Conservation (phyloP, 2,113 vertebrate genomes). For the Poicephalus gulielmi region DNA sequence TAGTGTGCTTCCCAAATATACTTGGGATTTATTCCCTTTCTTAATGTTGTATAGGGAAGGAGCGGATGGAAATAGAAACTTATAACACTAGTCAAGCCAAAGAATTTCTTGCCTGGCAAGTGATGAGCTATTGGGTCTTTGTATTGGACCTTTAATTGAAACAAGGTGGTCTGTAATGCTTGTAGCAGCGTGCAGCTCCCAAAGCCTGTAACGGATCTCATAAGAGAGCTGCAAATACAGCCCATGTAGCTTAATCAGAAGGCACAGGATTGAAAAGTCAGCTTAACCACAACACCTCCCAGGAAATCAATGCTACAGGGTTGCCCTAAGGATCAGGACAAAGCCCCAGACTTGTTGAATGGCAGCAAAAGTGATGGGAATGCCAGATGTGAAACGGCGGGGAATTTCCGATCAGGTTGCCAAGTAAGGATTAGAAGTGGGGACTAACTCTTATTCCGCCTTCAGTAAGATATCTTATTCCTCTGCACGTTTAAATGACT, state of each 20-base stretch:
- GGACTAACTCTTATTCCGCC: background rate
- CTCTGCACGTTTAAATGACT: background rate
- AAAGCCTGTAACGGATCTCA: background rate
- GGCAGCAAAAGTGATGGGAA: background rate
- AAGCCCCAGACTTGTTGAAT: background rate
- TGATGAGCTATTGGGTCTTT: background rate
- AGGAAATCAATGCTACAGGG: accelerated
- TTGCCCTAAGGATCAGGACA: accelerated
- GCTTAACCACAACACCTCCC: background rate
- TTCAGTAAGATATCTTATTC: background rate
- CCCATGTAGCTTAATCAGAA: background rate
- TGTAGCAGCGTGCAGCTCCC: background rate
- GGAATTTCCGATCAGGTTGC: background rate
- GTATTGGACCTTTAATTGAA: background rate
- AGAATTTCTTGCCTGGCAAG: background rate
- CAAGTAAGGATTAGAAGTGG: background rate
- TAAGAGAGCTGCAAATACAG: background rate
- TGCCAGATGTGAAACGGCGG: accelerated
- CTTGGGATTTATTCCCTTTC: background rate
- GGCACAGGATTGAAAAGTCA: accelerated
- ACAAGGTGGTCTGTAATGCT: background rate
- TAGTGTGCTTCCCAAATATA: background rate
- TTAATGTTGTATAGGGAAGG: accelerated
- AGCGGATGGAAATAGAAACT: background rate
- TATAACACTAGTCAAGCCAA: background rate